Evolutionary conservation across 1,140 invertebrate species (phyloP), one percentile per base, ranked within the genome.

Genomic region (Heterodera schachtii): DNA sequence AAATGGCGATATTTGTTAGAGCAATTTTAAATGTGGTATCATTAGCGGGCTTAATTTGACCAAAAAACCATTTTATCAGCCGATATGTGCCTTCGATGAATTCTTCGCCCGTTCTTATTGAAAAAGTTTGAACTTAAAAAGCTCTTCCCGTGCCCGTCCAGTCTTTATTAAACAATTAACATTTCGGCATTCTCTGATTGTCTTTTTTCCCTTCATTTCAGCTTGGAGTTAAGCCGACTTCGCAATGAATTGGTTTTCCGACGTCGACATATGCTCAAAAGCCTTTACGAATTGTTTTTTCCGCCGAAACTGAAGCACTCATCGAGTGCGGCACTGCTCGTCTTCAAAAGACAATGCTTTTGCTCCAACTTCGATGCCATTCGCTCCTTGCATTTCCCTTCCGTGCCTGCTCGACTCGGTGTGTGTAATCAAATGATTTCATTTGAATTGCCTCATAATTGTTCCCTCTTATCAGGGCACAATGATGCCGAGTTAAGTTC

Each of bases 241-340:
- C 60, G 57, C 41, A 85, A 85, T 69, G 85, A 85, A 78, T 57
- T 86, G 57, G 74, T 85, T 64, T 86, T 80, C 73, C 84, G 84
- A 7, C 80, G 85, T 44, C 69, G 85, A 49, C 85, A 73, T 73
- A 47, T 86, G 60, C 31, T 85, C 6, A 49, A 82, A 73, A 78
- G 83, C 16, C 67, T 70, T 41, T 69, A 85, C 46, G 66, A 80
- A 16, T 57, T 71, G 41, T 64, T 74, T n/a, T 71, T 70, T 21
- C 71, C 21, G 7, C 71, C 47, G 7, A 79, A 46, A 16, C 43
- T 80, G 70, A 8, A 8, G 3, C 77, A 3, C 43, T 57, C 21
- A 76, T 49, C 16, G 21, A 46, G 0, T 6, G 21, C n/a, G 31
- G 31, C 31, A 31, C 31, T 1, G 19, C 60, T 60, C 11, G 21